Percentiles rank a stretch among this genome's conserved stretches.
These are phyloP conservation scores for Heterodera filipjevi DNA, from an alignment of 2,888 invertebrate species.

Conservation along the genomic window DNA sequence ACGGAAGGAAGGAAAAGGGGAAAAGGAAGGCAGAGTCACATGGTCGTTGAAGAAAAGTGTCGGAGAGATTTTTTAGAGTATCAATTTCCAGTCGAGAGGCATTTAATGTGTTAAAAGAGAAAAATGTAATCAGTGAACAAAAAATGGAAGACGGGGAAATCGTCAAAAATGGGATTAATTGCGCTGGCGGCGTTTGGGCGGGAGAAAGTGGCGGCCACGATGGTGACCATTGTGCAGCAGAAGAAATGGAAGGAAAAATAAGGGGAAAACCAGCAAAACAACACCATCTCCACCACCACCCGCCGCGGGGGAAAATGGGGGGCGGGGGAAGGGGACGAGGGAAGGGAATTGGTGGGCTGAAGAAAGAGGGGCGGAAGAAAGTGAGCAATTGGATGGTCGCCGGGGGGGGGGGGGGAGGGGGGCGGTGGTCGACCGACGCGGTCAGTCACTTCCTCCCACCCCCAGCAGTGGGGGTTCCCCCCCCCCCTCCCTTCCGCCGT, in stretches of 20 bases:
- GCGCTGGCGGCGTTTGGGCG: conserved; percentile 1
- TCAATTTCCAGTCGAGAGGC: too few species aligned
- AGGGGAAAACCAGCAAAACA: not conserved
- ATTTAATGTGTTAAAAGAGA: not conserved
- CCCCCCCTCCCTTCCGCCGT: not conserved
- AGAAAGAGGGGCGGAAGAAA: not conserved
- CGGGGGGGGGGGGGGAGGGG: not conserved
- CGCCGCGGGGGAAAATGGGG: not conserved
- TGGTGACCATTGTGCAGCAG: not conserved
- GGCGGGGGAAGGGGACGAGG: not conserved
- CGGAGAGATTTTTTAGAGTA: too few species aligned
- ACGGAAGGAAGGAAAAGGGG: too few species aligned
- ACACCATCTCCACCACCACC: not conserved
- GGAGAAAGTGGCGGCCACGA: not conserved
- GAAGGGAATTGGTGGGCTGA: not conserved
- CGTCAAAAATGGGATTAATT: not conserved
- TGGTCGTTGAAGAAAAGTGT: too few species aligned
- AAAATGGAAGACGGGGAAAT: not conserved
- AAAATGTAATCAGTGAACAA: not conserved
- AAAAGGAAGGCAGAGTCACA: too few species aligned
- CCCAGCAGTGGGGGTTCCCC: not conserved
- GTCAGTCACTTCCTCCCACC: not conserved
- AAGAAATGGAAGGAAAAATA: not conserved
- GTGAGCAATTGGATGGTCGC: not conserved
- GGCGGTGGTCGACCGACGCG: not conserved